Base-by-base conservation (phyloP, 2,888 invertebrate species). In the Drosophila histrio region DNA sequence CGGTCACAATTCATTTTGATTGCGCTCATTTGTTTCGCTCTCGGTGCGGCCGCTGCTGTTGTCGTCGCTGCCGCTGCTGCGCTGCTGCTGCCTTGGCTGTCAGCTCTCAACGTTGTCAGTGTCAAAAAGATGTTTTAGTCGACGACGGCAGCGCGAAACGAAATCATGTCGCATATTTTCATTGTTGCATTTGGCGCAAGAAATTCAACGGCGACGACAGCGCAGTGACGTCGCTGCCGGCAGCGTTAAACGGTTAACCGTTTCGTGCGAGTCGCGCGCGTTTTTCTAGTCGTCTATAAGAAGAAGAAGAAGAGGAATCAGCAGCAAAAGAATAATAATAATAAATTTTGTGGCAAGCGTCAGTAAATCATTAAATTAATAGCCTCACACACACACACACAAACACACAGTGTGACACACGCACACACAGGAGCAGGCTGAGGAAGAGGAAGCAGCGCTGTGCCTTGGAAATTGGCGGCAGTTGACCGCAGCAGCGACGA, bases 51-150 rank as follows among this genome's bases (percentile, higher is more conserved):
- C 62, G 66, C 63, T 56, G 58, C 56, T 46, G 52, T 46, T 60
- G 54, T 66, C 56, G 49, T 49, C 54, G 63, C 60, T 74, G 72
- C 77, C 87, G 87, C 39, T 57, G 62, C 67, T 72, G 56, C 65
- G 49, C 43, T 49, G 49, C 50, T 50, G 50, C 38, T 53, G 66
- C 60, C 41, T 50, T 24, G 74, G 74, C 81, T 89, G 89, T 88
- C 89, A 88, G 88, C 90, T 90, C 89, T 89, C 87, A 81, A 89
- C 87, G 87, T 87, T 91, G 91, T 91, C 91, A 91, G 91, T 91
- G 91, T 91, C 91, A 91, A 91, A 91, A 90, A 91, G 90, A 91
- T 91, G 89, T 90, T 91, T 91, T 90, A 91, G 91, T 91, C 90
- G 91, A 90, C 89, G 89, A 90, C 90, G 90, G 89, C 89, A 90